Conservation (phyloP, 1,140 invertebrate genomes). For the Drosophila micromelanica region DNA sequence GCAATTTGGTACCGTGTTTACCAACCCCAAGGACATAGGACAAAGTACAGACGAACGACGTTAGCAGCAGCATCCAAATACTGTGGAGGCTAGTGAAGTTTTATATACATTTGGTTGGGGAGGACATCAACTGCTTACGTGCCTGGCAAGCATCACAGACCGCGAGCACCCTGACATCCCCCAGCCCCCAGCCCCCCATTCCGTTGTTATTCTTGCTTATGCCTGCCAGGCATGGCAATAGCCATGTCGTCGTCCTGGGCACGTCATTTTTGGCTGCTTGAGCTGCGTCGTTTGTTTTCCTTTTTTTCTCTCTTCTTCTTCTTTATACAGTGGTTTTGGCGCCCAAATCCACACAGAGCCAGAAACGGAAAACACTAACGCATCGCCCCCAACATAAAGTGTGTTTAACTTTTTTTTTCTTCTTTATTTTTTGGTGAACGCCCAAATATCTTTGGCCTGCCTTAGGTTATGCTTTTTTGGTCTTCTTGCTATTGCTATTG, state of each 20-base stretch:
- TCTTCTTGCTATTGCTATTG: slow-evolving; percentile 1
- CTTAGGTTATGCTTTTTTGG: slow-evolving; percentile 53
- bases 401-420: slow-evolving; percentile 71
- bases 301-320: slow-evolving; percentile 20
- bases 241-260: slow-evolving; percentile 65
- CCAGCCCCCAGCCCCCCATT: no score
- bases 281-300: slow-evolving; percentile 66
- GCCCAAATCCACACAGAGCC: slow-evolving; percentile 48
- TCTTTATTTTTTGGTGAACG: slow-evolving; percentile 46
- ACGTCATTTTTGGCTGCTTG: slow-evolving; percentile 72
- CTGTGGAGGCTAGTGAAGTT: slow-evolving; percentile 39
- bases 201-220: slow-evolving; percentile 38
- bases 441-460: slow-evolving; percentile 64
- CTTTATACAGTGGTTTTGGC: slow-evolving; percentile 44
- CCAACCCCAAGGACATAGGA: slow-evolving; percentile 74
- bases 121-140: slow-evolving; percentile 71
- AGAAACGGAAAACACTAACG: slow-evolving; percentile 5
- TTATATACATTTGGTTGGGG: slow-evolving; percentile 38
- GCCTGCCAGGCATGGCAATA: slow-evolving; percentile 43
- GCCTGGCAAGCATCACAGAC: slow-evolving; percentile 49
- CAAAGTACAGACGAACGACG: slow-evolving; percentile 18
- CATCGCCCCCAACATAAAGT: slow-evolving; percentile 69
- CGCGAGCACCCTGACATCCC: slow-evolving; percentile 1
- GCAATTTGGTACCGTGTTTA: slow-evolving; percentile 80
- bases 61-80: slow-evolving; percentile 65